These are phyloP conservation scores for Bambusicola thoracicus DNA, from an alignment of 2,113 vertebrate species.

Conservation along the genomic window DNA sequence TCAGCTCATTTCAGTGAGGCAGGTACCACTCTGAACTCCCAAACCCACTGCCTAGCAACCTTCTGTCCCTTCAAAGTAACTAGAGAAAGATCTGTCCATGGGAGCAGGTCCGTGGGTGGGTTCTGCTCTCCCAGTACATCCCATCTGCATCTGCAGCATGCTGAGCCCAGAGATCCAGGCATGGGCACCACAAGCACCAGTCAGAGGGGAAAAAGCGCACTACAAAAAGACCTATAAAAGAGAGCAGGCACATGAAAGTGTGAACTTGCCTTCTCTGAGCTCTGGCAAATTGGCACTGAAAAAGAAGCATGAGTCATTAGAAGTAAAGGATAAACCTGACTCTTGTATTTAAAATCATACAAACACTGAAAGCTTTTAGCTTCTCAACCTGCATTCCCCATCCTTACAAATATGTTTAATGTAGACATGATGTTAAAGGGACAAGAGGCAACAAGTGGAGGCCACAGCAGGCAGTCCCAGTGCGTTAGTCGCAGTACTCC, in stretches of 20 bases:
- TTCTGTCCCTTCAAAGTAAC: background rate
- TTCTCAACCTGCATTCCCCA: background rate
- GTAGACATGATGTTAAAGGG: background rate
- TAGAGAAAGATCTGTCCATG: background rate
- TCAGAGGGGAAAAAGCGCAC: background rate
- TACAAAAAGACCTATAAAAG: background rate
- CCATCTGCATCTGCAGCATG: background rate
- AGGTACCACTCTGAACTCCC: background rate
- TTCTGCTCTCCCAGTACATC: background rate
- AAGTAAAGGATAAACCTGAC: background rate
- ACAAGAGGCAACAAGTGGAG: background rate
- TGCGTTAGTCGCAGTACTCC: background rate
- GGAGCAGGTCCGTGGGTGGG: background rate
- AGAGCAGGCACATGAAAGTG: background rate
- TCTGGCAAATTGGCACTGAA: background rate
- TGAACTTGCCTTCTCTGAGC: background rate
- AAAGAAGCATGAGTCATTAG: background rate
- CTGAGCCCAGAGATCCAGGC: background rate
- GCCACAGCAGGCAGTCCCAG: rapidly evolving
- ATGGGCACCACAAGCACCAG: background rate
- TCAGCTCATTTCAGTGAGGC: background rate
- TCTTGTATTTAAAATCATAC: background rate
- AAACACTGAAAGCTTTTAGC: background rate
- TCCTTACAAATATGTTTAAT: background rate
- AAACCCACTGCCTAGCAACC: no score